Percentiles rank a stretch among this genome's conserved stretches.
Conservation (phyloP, 2,888 invertebrate genomes). For the Chelonus formosanus region DNA sequence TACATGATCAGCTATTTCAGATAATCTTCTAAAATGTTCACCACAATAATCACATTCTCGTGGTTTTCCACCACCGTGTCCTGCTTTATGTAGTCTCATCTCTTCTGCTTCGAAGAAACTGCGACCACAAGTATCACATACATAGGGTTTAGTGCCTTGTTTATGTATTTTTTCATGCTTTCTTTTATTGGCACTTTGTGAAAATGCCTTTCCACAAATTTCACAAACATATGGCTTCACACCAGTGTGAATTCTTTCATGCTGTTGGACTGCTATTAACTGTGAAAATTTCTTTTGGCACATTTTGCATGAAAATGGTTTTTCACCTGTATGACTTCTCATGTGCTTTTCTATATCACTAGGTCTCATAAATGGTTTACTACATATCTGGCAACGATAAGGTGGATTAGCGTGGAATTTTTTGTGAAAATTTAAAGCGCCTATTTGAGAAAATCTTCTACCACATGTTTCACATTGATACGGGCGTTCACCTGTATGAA, state of each 20-base stretch:
- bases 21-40: constrained; percentile 42
- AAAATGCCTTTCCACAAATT: constrained; percentile 44
- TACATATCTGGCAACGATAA: constrained; percentile 44
- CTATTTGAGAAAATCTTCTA: constrained; percentile 43
- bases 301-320: constrained; percentile 41
- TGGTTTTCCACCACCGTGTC: constrained; percentile 45
- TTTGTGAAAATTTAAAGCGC: constrained; percentile 45
- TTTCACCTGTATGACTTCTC: constrained; percentile 45
- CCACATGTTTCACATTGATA: constrained; percentile 41
- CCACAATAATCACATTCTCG: constrained; percentile 44
- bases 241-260: constrained; percentile 45
- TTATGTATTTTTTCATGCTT: constrained; percentile 48
- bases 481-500: constrained; percentile 44
- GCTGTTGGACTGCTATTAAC: constrained; percentile 42
- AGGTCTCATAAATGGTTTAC: constrained; percentile 45
- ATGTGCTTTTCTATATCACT: constrained; percentile 48
- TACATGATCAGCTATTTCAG: constrained; percentile 43
- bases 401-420: constrained; percentile 46
- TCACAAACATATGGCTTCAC: constrained; percentile 45
- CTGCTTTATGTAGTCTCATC: constrained; percentile 45
- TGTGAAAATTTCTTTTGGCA: constrained; percentile 44
- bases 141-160: constrained; percentile 43
- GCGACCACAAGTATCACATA: constrained; percentile 44
- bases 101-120: constrained; percentile 43
- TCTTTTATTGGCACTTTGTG: constrained; percentile 45